Evolutionary conservation across 2,888 invertebrate species (phyloP).

Genomic region (Microctonus brassicae): DNA sequence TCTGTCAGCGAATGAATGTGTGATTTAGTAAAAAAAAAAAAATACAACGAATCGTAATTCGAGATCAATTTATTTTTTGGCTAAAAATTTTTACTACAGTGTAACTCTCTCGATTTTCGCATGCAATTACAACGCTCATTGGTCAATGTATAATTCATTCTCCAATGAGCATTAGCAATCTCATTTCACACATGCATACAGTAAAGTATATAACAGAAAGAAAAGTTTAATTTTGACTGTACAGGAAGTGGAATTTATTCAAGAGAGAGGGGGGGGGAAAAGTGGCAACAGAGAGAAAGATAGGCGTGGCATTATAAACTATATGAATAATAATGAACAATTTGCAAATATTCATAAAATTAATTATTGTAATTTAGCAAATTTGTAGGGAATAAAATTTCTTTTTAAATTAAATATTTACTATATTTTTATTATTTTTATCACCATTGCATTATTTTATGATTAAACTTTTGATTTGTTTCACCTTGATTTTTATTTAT

Average conservation of each 20-base stretch:
- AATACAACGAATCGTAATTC: conserved; percentile 4
- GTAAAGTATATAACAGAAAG: too few species aligned
- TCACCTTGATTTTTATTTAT: too few species aligned
- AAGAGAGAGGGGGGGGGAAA: neutral
- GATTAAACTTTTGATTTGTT: too few species aligned
- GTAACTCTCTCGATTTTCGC: conserved; percentile 7
- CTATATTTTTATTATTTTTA: neutral
- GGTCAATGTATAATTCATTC: neutral
- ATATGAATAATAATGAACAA: neutral
- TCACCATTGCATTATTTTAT: neutral
- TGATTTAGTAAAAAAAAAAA: too few species aligned
- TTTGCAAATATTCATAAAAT: neutral
- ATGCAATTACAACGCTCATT: conserved; percentile 31
- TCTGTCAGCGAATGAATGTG: conserved; percentile 43
- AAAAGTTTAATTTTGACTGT: conserved; percentile 10
- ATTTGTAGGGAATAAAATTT: neutral
- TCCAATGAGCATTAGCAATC: conserved; percentile 13
- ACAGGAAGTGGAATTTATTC: neutral
- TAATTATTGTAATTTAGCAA: neutral
- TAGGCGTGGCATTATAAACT: neutral
- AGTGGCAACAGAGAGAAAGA: neutral
- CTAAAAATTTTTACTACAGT: conserved; percentile 23
- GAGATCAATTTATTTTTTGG: conserved; percentile 36
- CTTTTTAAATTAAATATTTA: neutral
- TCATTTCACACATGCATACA: too few species aligned